Conservation (phyloP, 2,888 invertebrate genomes). For the Trissolcus japonicus region DNA sequence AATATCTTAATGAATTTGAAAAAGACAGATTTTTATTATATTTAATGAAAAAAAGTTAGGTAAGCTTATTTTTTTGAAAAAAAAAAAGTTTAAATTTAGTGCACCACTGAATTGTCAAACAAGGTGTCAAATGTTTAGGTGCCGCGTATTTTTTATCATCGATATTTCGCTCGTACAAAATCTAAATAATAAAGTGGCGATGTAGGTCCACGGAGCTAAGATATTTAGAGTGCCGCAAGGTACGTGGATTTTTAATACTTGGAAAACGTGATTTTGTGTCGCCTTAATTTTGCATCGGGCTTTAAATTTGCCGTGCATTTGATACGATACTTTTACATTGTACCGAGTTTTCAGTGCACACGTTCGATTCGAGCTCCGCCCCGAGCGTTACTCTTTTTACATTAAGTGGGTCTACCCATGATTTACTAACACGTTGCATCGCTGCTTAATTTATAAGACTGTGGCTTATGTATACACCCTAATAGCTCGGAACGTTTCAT, state of each 20-base stretch:
- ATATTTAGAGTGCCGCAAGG: constrained; percentile 45
- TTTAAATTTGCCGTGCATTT: constrained; percentile 41
- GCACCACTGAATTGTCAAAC: neutral
- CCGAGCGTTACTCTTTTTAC: constrained; percentile 39
- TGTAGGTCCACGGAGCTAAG: constrained; percentile 14
- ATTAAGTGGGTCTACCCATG: constrained; percentile 42
- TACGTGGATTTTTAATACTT: constrained; percentile 46
- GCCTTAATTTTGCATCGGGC: constrained; percentile 40
- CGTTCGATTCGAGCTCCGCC: constrained; percentile 18
- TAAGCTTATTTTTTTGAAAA: no score
- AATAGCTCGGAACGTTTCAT: constrained; percentile 53
- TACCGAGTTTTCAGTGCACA: constrained; percentile 23
- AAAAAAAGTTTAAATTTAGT: no score
- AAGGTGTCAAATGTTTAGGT: constrained; percentile 18
- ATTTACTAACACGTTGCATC: constrained; percentile 44
- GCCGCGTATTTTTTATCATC: constrained; percentile 34
- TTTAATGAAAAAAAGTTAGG: no score
- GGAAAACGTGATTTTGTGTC: constrained; percentile 51
- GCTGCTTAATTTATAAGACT: constrained; percentile 50
- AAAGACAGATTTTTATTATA: no score
- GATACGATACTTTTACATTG: constrained; percentile 37
- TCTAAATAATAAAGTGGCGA: constrained; percentile 46
- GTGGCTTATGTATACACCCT: constrained; percentile 46
- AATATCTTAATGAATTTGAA: no score
- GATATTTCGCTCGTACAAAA: constrained; percentile 24